These are phyloP conservation scores for Botia kubotai DNA, from an alignment of 2,797 vertebrate species.

Conservation along the genomic window DNA sequence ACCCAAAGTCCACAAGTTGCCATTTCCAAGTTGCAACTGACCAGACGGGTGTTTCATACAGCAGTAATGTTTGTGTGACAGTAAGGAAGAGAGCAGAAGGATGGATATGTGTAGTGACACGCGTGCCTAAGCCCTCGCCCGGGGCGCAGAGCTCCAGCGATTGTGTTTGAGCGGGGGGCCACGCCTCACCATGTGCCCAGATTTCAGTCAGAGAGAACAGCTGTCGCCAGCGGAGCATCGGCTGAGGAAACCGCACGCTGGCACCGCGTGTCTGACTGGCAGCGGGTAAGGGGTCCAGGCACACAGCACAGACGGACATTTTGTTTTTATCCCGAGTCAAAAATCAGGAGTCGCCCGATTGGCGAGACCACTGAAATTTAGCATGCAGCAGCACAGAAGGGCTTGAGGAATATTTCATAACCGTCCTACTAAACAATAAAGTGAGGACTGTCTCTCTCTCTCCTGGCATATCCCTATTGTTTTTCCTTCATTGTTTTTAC, in stretches of 20 bases:
- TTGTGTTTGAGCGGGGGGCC: slow-evolving; percentile 39
- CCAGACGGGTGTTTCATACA: slow-evolving; percentile 21
- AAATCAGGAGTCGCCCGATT: background rate
- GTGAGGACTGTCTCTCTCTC: background rate
- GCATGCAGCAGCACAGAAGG: slow-evolving; percentile 21
- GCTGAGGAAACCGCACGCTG: slow-evolving; percentile 34
- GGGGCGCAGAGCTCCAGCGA: slow-evolving; percentile 32
- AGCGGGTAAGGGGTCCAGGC: slow-evolving; percentile 42
- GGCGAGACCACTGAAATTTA: slow-evolving; percentile 4
- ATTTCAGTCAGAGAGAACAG: slow-evolving; percentile 59
- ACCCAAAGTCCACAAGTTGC: slow-evolving; percentile 25
- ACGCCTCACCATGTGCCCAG: slow-evolving; percentile 46
- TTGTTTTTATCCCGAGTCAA: slow-evolving; percentile 49
- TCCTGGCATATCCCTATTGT: background rate
- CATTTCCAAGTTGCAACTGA: slow-evolving; percentile 32
- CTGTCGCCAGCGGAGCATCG: slow-evolving; percentile 58
- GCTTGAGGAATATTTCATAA: slow-evolving; percentile 42
- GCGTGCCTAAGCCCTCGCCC: slow-evolving; percentile 49
- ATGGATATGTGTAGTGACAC: slow-evolving; percentile 56
- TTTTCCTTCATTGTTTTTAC: no score
- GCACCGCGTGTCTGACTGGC: slow-evolving; percentile 52
- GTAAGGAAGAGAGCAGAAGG: slow-evolving; percentile 39
- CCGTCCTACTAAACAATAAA: slow-evolving; percentile 25
- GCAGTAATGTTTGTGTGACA: slow-evolving; percentile 47
- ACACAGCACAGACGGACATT: slow-evolving; percentile 25